Conservation (phyloP, 2,888 invertebrate genomes). For the Sinohyriopsis cumingii region DNA sequence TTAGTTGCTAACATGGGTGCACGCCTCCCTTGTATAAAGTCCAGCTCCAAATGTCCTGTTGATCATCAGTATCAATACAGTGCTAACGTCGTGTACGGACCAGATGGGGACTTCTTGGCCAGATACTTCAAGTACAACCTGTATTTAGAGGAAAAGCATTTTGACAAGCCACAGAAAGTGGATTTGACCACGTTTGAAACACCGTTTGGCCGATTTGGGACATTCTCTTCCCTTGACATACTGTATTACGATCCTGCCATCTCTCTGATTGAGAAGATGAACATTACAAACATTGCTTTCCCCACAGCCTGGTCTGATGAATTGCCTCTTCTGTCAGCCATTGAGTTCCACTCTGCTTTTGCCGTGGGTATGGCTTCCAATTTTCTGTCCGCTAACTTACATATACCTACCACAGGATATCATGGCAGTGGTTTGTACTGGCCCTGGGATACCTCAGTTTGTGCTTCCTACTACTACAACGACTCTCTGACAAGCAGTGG, state of each 20-base stretch:
- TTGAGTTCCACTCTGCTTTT: constrained; percentile 34
- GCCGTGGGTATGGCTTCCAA: constrained; percentile 26
- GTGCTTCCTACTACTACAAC: constrained; percentile 20
- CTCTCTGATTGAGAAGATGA: constrained; percentile 75
- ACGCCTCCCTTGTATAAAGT: constrained; percentile 2
- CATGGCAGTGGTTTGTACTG: constrained; percentile 36
- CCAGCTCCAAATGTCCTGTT: constrained; percentile 9
- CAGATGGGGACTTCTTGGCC: constrained; percentile 21
- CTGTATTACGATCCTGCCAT: constrained; percentile 82
- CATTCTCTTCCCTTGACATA: constrained; percentile 87
- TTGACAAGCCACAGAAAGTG: constrained; percentile 66
- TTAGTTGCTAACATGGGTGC: constrained; percentile 15
- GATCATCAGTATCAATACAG: constrained; percentile 24
- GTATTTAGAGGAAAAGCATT: constrained; percentile 68
- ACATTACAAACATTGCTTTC: constrained; percentile 79
- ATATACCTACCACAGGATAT: constrained; percentile 16
- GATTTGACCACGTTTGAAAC: constrained; percentile 50
- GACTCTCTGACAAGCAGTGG: constrained; percentile 12
- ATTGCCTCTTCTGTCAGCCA: constrained; percentile 26
- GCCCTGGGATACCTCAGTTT: constrained; percentile 27
- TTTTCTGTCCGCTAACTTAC: constrained; percentile 26
- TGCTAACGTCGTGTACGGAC: constrained; percentile 26
- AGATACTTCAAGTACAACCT: constrained; percentile 76
- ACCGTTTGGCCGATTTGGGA: constrained; percentile 74
- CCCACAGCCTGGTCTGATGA: constrained; percentile 74